A percentile compares a stretch with the other conserved stretches of the same genome.
Conservation (phyloP, 2,797 vertebrate species). For the Australoheros facetus region DNA sequence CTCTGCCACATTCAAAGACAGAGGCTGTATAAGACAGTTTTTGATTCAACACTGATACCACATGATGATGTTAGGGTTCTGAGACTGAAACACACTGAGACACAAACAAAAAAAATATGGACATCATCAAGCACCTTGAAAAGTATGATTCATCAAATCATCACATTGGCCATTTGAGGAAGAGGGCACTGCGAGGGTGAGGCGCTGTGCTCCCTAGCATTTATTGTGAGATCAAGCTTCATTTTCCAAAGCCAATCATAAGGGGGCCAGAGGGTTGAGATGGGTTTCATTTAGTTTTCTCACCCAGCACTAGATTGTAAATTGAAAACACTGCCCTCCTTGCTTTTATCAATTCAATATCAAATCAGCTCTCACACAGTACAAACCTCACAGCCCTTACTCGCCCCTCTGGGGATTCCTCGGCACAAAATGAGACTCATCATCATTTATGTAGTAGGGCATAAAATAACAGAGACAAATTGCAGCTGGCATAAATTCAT, state of each 20-base stretch:
- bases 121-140: slow-evolving; percentile 79
- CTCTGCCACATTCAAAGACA: slow-evolving; percentile 81
- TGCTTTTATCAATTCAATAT: slow-evolving; percentile 64
- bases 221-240: slow-evolving; percentile 62
- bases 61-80: slow-evolving; percentile 73
- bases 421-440: slow-evolving; percentile 81
- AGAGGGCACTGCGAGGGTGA: slow-evolving; percentile 62
- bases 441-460: slow-evolving; percentile 77
- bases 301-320: slow-evolving; percentile 60
- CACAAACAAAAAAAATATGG: slow-evolving; percentile 73
- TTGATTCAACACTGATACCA: slow-evolving; percentile 81
- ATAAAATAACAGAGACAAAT: slow-evolving; percentile 73
- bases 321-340: slow-evolving; percentile 68
- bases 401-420: slow-evolving; percentile 63
- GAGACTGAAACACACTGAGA: slow-evolving; percentile 76
- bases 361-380: slow-evolving; percentile 59
- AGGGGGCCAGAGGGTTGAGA: slow-evolving; percentile 62
- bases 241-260: slow-evolving; percentile 69
- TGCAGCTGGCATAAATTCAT: slow-evolving; percentile 73
- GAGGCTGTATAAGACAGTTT: slow-evolving; percentile 78
- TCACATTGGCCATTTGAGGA: slow-evolving; percentile 74
- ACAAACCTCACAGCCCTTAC: slow-evolving; percentile 64
- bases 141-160: slow-evolving; percentile 83
- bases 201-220: slow-evolving; percentile 48
- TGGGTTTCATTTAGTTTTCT: slow-evolving; percentile 73